Evolutionary conservation across 2,888 invertebrate genomes (phyloP).

Genomic region (Microctonus aethiopoides): DNA sequence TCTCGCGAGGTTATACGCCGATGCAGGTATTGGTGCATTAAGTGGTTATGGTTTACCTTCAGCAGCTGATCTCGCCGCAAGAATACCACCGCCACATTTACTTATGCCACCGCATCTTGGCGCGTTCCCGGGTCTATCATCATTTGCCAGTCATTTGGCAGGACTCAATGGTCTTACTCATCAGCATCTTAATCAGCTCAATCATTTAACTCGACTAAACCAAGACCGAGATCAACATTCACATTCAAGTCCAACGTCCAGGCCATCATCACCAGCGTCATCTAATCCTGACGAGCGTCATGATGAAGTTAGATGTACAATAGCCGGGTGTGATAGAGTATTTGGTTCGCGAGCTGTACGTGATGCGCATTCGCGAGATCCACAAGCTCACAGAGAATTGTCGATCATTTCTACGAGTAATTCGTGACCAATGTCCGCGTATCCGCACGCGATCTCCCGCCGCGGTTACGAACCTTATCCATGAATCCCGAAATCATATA

Average conservation of each 20-base stretch:
- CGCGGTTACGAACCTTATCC: constrained; percentile 50
- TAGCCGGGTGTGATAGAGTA: constrained; percentile 80
- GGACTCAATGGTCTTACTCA: constrained; percentile 67
- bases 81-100: constrained; percentile 70
- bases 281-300: constrained; percentile 42
- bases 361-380: constrained; percentile 75
- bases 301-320: constrained; percentile 80
- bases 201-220: constrained; percentile 54
- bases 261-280: constrained; percentile 46
- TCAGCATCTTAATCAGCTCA: constrained; percentile 60
- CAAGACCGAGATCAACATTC: constrained; percentile 48
- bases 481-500: constrained; percentile 38
- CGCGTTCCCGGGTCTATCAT: constrained; percentile 70
- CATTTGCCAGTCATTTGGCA: constrained; percentile 63
- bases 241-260: not conserved
- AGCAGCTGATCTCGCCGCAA: constrained; percentile 57
- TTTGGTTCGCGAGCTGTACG: constrained; percentile 83
- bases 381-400: constrained; percentile 62
- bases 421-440: constrained; percentile 62
- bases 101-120: constrained; percentile 73
- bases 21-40: constrained; percentile 67
- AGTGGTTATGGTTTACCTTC: constrained; percentile 65
- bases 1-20: constrained; percentile 81
- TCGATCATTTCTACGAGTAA: constrained; percentile 55
- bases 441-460: constrained; percentile 48